Conservation (phyloP, 2,113 vertebrate genomes). For the Callorhinus ursinus region DNA sequence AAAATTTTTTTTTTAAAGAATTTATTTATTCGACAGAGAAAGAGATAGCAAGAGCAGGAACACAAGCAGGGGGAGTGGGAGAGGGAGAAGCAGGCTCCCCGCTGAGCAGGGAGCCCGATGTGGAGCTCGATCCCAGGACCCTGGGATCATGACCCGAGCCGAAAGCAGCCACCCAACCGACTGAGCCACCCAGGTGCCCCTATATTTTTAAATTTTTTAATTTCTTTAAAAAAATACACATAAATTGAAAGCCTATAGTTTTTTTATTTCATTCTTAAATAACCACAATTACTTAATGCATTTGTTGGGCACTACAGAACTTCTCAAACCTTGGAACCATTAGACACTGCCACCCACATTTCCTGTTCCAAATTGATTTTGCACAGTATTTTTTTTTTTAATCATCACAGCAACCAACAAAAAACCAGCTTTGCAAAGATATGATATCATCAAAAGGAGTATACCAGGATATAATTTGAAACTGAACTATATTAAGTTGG, state of each 20-base stretch:
- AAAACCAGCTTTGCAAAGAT: not conserved
- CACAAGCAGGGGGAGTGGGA: no score
- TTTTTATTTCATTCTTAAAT: conserved; percentile 23
- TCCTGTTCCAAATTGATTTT: not conserved
- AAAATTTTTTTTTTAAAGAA: no score
- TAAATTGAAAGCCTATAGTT: not conserved
- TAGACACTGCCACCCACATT: not conserved
- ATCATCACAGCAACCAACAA: not conserved
- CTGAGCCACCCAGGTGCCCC: no score
- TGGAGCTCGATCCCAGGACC: no score
- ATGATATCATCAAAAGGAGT: not conserved
- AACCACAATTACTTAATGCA: not conserved
- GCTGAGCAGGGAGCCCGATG: no score
- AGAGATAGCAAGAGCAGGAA: no score
- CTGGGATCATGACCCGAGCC: no score
- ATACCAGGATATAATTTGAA: not conserved
- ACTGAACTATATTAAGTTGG: not conserved
- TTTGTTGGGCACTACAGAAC: not conserved
- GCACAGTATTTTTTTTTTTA: not conserved
- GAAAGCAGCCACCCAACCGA: no score
- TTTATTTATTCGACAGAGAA: not conserved
- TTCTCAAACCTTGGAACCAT: not conserved
- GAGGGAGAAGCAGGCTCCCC: no score
- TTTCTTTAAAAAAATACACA: not conserved
- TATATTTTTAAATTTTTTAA: no score